These are phyloP conservation scores for Steromphala cineraria DNA, from an alignment of 2,888 invertebrate species.

Conservation along the genomic window DNA sequence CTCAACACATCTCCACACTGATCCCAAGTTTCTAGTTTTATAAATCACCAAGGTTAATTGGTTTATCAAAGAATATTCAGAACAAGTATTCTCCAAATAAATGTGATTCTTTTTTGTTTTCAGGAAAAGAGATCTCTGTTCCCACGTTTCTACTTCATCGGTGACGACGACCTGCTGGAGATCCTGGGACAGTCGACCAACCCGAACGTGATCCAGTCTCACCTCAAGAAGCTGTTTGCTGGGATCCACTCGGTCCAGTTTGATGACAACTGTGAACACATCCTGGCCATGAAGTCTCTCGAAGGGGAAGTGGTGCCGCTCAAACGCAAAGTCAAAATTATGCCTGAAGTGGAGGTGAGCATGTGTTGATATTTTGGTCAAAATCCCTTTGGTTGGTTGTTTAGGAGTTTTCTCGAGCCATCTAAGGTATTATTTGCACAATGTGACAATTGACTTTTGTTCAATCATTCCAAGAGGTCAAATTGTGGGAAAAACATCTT, in stretches of 20 bases:
- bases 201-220: conserved; percentile 91
- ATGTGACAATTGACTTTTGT: no score
- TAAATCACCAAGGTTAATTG: no score
- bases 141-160: conserved; percentile 96
- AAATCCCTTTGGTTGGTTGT: no score
- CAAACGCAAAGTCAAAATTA: conserved; percentile 82
- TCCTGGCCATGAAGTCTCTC: conserved; percentile 84
- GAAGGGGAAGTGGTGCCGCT: conserved; percentile 86
- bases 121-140: conserved; percentile 95
- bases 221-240: conserved; percentile 96
- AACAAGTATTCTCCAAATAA: not conserved
- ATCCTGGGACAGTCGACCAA: conserved; percentile 94
- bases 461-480: no score
- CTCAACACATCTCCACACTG: no score
- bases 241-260: conserved; percentile 81
- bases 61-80: no score
- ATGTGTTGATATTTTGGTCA: no score
- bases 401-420: no score
- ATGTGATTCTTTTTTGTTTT: conserved; percentile 28
- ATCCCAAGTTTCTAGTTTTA: no score
- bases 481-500: no score
- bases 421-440: no score
- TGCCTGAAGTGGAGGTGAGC: conserved; percentile 85
- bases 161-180: conserved; percentile 97
- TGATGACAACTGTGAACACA: conserved; percentile 78